Conservation (phyloP, 2,113 vertebrate species). For the Atractosteus spatula region DNA sequence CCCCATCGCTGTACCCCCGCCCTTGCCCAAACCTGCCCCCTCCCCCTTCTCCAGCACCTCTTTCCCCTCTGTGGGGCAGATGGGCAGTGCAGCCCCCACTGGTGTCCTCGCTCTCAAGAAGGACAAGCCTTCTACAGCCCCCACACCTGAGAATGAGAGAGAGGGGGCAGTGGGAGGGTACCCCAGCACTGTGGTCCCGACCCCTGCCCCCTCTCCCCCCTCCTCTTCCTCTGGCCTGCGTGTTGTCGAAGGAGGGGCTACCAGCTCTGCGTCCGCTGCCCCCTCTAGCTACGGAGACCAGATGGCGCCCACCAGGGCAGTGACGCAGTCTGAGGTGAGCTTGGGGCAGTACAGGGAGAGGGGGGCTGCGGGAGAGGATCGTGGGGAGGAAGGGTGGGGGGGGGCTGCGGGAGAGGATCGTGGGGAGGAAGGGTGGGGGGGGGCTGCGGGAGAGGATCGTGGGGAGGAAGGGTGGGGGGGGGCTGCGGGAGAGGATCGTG, state of each 20-base stretch:
- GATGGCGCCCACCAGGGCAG: constrained; percentile 71
- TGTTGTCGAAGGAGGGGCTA: constrained; percentile 70
- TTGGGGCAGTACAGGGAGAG: constrained; percentile 7
- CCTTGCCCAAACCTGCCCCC: no score
- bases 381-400: no score
- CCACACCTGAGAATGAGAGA: constrained; percentile 72
- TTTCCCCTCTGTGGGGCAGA: constrained; percentile 81
- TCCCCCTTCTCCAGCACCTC: constrained; percentile 69
- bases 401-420: no score
- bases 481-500: no score
- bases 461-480: no score
- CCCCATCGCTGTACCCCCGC: no score
- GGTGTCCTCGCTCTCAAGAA: constrained; percentile 68
- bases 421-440: no score
- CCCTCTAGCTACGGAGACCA: constrained; percentile 63
- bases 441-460: no score
- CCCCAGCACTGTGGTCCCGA: constrained; percentile 72
- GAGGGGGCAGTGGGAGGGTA: constrained; percentile 57
- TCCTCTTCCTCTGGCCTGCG: constrained; percentile 59
- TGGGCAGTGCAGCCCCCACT: constrained; percentile 64
- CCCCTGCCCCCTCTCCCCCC: constrained; percentile 65
- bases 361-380: no score
- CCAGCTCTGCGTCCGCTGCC: constrained; percentile 61
- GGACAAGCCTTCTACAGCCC: constrained; percentile 63
- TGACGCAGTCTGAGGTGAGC: constrained; percentile 81